Base-by-base conservation (phyloP, 1,140 invertebrate genomes). In the Dreissena polymorpha region DNA sequence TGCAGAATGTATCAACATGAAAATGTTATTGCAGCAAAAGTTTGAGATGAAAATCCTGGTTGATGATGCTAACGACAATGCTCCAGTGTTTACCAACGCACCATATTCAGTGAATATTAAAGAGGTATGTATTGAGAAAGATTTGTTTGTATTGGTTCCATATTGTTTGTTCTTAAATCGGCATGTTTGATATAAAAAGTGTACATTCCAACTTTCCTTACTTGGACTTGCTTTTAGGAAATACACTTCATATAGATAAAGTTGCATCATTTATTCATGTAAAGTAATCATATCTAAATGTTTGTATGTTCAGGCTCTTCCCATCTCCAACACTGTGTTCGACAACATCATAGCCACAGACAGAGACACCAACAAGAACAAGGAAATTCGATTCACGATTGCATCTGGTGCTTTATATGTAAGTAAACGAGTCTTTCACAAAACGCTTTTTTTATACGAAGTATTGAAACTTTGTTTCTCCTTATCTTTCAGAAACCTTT, bases 61-160 rank as follows among this genome's bases (percentile, higher is more conserved):
- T 25, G 13, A n/a, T 7, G 79, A 82, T 57, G 14, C 63, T 7
- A 82, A 82, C 65, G 79, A 82, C 27, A 82, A 82, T 68, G 3
- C 49, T 10, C 79, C 79, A 25, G 14, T 12, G 10, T 82, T 82
- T 50, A 10, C 3, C 16, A 50, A 68, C 21, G 0, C 39, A 18
- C 49, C 70, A 27, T 82, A 82, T 53, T 5, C 7, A 23, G 60
- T 67, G 3, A 25, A 25, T 8, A 68, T 82, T 65, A 39, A 73
- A 82, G 79, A 82, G 79, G 79, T 82, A 53, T 51, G 70, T 16
- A 2, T 60, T 74, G 21, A 21, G 3, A 49, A 12, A 18, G 12
- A 50, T 39, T 72, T 72, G 39, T n/a, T 72, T 72, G n/a, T n/a
- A n/a, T n/a, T n/a, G n/a, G n/a, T n/a, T n/a, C n/a, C n/a, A n/a